Conservation (phyloP, 2,888 invertebrate species). For the Epinotia brunnichana region DNA sequence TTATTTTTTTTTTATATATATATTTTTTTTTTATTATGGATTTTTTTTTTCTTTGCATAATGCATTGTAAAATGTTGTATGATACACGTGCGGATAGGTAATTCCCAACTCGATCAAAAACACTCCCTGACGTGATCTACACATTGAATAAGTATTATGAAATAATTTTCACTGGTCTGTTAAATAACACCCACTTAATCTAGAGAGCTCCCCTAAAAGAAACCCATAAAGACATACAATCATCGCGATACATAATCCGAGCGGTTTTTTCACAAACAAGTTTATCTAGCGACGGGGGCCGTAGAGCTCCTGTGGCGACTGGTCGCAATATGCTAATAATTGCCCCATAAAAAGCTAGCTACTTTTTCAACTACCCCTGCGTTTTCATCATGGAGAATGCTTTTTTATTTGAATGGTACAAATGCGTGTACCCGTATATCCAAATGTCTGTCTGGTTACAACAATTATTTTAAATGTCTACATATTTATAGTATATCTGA, state of each 20-base stretch:
- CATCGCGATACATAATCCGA: constrained; percentile 34
- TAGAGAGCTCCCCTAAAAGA: constrained; percentile 20
- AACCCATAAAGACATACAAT: constrained; percentile 40
- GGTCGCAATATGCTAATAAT: constrained; percentile 68
- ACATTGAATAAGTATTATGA: not conserved
- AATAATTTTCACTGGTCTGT: not conserved
- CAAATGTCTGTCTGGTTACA: not conserved
- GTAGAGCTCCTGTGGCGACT: constrained; percentile 52
- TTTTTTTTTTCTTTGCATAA: no score
- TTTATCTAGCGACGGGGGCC: constrained; percentile 65
- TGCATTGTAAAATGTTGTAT: no score
- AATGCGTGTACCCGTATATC: not conserved
- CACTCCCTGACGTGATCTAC: no score
- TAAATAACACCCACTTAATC: constrained; percentile 14
- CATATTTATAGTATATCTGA: no score
- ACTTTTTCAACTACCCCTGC: constrained; percentile 36
- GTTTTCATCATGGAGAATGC: constrained; percentile 18
- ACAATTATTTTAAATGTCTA: not conserved
- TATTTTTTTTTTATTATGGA: no score
- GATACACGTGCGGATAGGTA: no score
- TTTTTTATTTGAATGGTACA: constrained; percentile 10
- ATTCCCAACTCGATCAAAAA: no score
- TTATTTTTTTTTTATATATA: no score
- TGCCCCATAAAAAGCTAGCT: constrained; percentile 47
- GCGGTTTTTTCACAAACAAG: constrained; percentile 54